Evolutionary conservation across 2,797 vertebrate genomes (phyloP), one percentile per base, ranked within the genome.

Genomic region (Luscinia luscinia): DNA sequence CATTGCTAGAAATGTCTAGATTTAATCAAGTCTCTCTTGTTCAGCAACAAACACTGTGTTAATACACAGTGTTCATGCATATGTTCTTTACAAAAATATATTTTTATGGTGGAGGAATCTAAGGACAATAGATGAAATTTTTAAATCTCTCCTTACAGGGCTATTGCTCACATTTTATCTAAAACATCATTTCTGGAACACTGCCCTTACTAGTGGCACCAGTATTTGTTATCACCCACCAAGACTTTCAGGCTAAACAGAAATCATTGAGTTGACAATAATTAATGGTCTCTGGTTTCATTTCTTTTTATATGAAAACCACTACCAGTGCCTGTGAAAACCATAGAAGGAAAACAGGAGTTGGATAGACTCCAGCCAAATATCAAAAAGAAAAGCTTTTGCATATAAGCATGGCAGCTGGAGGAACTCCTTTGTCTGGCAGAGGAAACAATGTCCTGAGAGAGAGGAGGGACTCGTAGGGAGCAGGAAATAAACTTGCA

Each of bases 341-440:
- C 9, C 58, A 51, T n/a, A 58, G 41, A 54, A 75, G 21, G 36
- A 86, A 70, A 78, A 75, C 0, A 0, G 0, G 0, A 77, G 45
- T 21, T 74, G 61, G 76, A 54, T 0, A 90, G 58, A 49, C 15
- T 67, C 27, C 57, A 83, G n/a, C 2, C 54, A 40, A 87, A 70
- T 0, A 3, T 6, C 14, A 36, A 41, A 77, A 74, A 57, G 27
- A 15, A 28, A 2, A 32, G 22, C 15, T 58, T 58, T 11, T 58
- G 36, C 16, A 63, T 3, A 2, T 21, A 48, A 45, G 20, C 28
- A 34, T 1, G 2, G 64, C 62, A 92, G 84, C 32, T 55, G 27
- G 45, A 76, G 6, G 19, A 87, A 67, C 26, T 63, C n/a, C 4
- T 49, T 46, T 1, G 3, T 21, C 34, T 57, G 7, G 30, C 0